Evolutionary conservation across 2,113 vertebrate species (phyloP).

Genomic region (Istiophorus platypterus): DNA sequence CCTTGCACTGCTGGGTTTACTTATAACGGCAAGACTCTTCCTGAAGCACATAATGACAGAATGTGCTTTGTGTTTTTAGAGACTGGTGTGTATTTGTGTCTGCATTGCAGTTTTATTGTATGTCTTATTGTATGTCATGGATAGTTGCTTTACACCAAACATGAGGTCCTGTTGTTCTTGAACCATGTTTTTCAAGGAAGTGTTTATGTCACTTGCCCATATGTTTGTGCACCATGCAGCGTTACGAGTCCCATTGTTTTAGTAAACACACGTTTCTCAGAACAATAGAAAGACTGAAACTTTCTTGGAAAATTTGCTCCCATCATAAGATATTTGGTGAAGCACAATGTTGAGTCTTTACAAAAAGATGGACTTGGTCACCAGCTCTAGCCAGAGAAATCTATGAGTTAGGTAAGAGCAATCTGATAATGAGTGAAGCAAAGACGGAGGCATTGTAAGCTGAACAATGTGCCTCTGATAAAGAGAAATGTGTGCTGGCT

Average conservation of each 20-base stretch:
- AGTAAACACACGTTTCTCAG: conserved; percentile 25
- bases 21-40: conserved; percentile 16
- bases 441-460: conserved; percentile 27
- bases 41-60: conserved; percentile 4
- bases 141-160: conserved; percentile 5
- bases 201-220: not conserved
- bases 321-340: conserved; percentile 11
- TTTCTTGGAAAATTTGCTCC: not conserved
- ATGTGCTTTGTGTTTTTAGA: conserved; percentile 26
- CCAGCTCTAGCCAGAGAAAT: not conserved
- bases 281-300: conserved; percentile 35
- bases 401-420: not conserved
- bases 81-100: not conserved
- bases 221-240: conserved; percentile 1
- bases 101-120: conserved; percentile 5
- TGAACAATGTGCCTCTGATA: conserved; percentile 47
- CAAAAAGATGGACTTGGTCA: conserved; percentile 17
- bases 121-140: conserved; percentile 1
- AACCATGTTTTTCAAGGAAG: conserved; percentile 34
- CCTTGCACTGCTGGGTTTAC: conserved; percentile 19
- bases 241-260: conserved; percentile 23
- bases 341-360: not conserved
- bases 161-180: conserved; percentile 12
- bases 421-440: conserved; percentile 40
- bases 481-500: not conserved